Percentiles rank a stretch among this genome's conserved stretches.
Evolutionary conservation across 2,113 vertebrate genomes (phyloP).

Genomic region (Propithecus coquereli): DNA sequence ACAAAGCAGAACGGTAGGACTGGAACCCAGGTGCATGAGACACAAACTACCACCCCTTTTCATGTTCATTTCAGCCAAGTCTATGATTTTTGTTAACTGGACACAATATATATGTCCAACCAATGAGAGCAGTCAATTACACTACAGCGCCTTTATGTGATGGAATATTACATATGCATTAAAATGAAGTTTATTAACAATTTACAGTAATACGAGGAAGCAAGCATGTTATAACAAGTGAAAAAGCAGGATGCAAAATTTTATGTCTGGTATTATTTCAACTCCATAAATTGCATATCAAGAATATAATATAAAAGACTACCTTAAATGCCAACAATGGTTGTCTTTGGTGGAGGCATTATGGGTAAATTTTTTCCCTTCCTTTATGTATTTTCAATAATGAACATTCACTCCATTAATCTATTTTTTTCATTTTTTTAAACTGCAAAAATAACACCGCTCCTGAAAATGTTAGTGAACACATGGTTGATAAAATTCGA

Average conservation of each 20-base stretch:
- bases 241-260: background rate
- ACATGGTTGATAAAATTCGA: background rate
- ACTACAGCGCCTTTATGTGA: background rate
- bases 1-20: background rate
- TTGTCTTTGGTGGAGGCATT: fast-evolving
- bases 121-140: background rate
- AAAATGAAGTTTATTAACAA: background rate
- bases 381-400: background rate
- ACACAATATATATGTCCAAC: background rate
- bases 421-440: background rate
- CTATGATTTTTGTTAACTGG: background rate
- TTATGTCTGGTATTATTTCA: background rate
- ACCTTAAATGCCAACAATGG: background rate
- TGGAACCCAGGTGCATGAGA: background rate
- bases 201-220: background rate
- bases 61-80: background rate
- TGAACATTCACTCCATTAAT: background rate
- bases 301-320: background rate
- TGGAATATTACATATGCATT: background rate
- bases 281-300: background rate
- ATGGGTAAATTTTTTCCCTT: background rate
- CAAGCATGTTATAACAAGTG: background rate
- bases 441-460: background rate
- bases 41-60: fast-evolving
- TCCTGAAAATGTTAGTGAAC: background rate